Conservation (phyloP, 2,113 vertebrate species). For the Pycnonotus jocosus region DNA sequence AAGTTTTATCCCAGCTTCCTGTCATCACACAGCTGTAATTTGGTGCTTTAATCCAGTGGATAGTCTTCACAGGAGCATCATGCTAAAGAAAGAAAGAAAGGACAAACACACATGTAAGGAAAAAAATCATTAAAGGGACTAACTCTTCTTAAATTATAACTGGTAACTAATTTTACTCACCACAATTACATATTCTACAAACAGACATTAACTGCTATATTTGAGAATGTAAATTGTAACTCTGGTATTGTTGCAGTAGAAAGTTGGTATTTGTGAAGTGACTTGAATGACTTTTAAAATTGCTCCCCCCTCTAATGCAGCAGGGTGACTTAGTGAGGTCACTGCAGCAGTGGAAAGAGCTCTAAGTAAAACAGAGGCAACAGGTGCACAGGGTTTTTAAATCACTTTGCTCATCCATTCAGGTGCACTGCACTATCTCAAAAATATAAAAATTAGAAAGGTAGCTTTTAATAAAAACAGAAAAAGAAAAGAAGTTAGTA, state of each 20-base stretch:
- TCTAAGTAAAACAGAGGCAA: background rate
- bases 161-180: background rate
- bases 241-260: background rate
- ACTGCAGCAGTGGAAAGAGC: background rate
- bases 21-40: conserved; percentile 99
- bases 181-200: background rate
- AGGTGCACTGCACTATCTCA: background rate
- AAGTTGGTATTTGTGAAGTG: background rate
- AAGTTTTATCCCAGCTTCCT: conserved; percentile 97
- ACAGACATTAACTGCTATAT: background rate
- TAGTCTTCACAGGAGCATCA: conserved; percentile 92
- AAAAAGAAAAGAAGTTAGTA: background rate
- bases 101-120: background rate
- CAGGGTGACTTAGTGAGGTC: background rate
- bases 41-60: conserved; percentile 98
- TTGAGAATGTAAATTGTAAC: background rate
- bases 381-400: background rate
- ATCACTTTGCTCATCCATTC: background rate
- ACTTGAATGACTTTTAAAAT: background rate
- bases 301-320: background rate
- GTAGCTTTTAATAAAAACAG: background rate
- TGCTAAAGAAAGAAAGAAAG: conserved; percentile 72
- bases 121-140: background rate
- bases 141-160: background rate
- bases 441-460: background rate